Conservation (phyloP, 2,113 vertebrate genomes). For the Rhinichthys klamathensis region DNA sequence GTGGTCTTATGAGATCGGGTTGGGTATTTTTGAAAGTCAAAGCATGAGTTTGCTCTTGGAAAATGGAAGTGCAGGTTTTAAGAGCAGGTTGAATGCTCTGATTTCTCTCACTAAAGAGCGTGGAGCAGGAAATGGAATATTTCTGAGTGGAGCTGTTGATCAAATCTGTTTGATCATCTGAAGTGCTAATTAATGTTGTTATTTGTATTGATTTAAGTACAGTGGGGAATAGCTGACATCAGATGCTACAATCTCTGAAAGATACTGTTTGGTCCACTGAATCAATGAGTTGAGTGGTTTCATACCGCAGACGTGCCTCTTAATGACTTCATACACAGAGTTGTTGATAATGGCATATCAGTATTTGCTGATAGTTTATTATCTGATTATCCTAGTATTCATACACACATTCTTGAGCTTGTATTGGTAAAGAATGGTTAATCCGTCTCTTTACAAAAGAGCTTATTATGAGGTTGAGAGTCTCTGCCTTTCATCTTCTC, state of each 20-base stretch:
- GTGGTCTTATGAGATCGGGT: too few relatives aligned
- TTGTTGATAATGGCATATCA: neutral
- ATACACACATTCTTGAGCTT: neutral
- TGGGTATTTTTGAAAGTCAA: too few relatives aligned
- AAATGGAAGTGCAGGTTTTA: neutral
- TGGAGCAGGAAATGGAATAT: neutral
- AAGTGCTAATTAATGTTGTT: neutral
- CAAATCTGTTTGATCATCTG: neutral
- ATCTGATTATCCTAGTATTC: neutral
- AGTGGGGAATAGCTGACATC: neutral
- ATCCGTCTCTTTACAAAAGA: neutral
- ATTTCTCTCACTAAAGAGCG: neutral
- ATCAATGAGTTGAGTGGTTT: conserved; percentile 13
- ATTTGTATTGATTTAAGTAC: neutral
- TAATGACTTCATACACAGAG: neutral
- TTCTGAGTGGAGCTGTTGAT: neutral
- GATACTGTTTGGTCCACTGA: neutral
- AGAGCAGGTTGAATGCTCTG: neutral
- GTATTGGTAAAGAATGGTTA: neutral
- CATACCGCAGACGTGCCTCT: neutral
- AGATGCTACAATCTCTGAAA: neutral
- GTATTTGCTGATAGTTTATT: neutral
- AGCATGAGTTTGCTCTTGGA: too few relatives aligned
- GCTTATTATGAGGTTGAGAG: neutral
- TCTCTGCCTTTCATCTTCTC: neutral